Conservation (phyloP, 2,113 vertebrate species). For the Ophthalmolycus amberensis region DNA sequence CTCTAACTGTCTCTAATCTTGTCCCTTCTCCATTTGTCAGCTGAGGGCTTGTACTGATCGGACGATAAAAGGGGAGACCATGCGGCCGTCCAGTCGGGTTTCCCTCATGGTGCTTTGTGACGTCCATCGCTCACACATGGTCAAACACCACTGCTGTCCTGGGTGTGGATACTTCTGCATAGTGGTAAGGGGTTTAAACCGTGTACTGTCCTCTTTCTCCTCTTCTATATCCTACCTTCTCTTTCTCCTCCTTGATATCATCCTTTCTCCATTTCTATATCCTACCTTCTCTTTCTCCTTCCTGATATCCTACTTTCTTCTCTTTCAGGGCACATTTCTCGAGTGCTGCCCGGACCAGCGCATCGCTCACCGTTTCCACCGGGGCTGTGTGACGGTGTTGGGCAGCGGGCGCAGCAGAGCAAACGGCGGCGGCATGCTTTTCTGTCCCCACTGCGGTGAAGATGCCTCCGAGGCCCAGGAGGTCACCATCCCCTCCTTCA, state of each 20-base stretch:
- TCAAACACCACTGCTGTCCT: conserved; percentile 94
- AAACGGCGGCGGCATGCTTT: conserved; percentile 86
- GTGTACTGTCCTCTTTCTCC: background rate
- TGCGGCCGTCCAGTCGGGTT: conserved; percentile 91
- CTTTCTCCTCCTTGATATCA: background rate
- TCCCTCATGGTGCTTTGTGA: conserved; percentile 93
- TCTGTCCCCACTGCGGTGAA: conserved; percentile 94
- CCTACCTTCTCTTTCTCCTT: background rate
- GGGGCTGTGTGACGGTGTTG: conserved; percentile 90
- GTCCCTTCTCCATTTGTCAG: conserved; percentile 68
- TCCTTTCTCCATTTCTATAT: background rate
- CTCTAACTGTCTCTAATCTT: background rate
- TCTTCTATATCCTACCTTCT: background rate
- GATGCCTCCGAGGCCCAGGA: conserved; percentile 93
- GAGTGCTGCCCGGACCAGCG: conserved; percentile 93
- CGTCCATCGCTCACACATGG: conserved; percentile 91
- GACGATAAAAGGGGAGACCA: conserved; percentile 92
- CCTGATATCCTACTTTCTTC: background rate
- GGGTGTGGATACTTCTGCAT: conserved; percentile 95
- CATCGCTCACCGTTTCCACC: conserved; percentile 93
- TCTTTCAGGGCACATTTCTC: conserved; percentile 89
- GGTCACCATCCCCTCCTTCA: conserved; percentile 87
- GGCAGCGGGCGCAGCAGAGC: conserved; percentile 79
- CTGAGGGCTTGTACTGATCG: conserved; percentile 86
- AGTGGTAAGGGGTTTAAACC: conserved; percentile 79